Evolutionary conservation across 2,797 vertebrate genomes (phyloP).

Genomic region (Scyliorhinus canicula): DNA sequence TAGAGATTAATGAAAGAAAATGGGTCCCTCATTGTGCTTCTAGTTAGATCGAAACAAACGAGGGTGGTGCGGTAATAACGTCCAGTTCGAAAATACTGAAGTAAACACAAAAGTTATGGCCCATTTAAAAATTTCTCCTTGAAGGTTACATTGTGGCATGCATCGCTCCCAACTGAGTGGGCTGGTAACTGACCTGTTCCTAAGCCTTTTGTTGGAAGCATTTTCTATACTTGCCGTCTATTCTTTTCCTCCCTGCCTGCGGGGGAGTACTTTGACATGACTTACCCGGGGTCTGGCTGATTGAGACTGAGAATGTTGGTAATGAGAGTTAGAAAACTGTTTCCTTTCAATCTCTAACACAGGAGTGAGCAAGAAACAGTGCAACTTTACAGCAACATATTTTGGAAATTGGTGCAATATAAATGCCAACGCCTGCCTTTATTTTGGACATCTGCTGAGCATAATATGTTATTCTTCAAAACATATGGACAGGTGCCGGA

Average conservation of each 20-base stretch:
- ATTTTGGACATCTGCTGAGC: not conserved
- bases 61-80: no score
- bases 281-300: not conserved
- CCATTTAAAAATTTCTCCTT: not conserved
- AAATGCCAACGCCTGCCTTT: not conserved
- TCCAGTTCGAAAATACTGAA: conserved; percentile 21
- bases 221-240: not conserved
- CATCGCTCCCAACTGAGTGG: not conserved
- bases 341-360: not conserved
- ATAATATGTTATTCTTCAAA: not conserved
- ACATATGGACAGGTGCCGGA: no score
- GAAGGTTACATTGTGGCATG: not conserved
- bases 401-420: not conserved
- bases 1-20: no score
- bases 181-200: not conserved
- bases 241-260: not conserved
- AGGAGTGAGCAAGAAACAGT: not conserved
- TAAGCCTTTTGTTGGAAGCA: not conserved
- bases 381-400: not conserved
- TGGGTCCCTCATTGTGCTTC: no score
- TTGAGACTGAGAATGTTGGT: not conserved
- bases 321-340: not conserved
- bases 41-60: no score
- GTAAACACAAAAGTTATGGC: not conserved
- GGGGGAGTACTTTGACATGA: not conserved